Percentiles rank a stretch among this genome's conserved stretches.
Evolutionary conservation across 2,888 invertebrate genomes (phyloP).

Genomic region (Zygothrica quintamaculata): DNA sequence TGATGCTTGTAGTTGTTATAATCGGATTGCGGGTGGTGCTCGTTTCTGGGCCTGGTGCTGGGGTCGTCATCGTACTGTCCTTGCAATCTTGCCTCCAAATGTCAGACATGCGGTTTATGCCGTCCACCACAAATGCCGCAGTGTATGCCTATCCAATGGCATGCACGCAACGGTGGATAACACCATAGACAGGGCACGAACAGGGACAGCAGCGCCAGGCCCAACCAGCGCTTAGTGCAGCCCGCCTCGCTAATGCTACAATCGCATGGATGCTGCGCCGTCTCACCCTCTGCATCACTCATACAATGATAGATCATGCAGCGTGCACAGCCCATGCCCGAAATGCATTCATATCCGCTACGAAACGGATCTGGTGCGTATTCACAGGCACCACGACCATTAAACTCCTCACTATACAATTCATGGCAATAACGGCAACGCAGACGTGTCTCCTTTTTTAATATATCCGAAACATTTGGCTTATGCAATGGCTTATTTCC

Average conservation of each 20-base stretch:
- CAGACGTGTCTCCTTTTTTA: slow-evolving; percentile 84
- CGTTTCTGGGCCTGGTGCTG: slow-evolving; percentile 77
- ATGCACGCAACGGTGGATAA: slow-evolving; percentile 94
- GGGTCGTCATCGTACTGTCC: slow-evolving; percentile 78
- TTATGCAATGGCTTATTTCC: slow-evolving; percentile 70
- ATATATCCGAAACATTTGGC: slow-evolving; percentile 76
- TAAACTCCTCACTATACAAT: slow-evolving; percentile 92
- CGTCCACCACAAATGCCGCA: slow-evolving; percentile 93
- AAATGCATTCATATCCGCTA: slow-evolving; percentile 91
- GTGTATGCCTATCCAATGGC: slow-evolving; percentile 92
- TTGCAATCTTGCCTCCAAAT: slow-evolving; percentile 84
- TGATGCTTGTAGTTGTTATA: slow-evolving; percentile 60
- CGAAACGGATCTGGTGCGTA: slow-evolving; percentile 94
- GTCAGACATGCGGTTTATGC: slow-evolving; percentile 87
- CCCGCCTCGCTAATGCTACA: slow-evolving; percentile 88
- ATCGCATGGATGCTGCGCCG: slow-evolving; percentile 93
- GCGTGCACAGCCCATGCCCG: slow-evolving; percentile 94
- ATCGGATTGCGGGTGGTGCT: slow-evolving; percentile 47
- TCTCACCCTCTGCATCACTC: slow-evolving; percentile 95
- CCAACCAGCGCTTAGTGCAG: slow-evolving; percentile 93
- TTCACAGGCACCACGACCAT: slow-evolving; percentile 93
- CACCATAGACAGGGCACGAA: slow-evolving; percentile 97
- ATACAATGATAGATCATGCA: slow-evolving; percentile 97
- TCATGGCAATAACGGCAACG: slow-evolving; percentile 90
- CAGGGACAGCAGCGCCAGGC: slow-evolving; percentile 92